Evolutionary conservation across 2,113 vertebrate genomes (phyloP), one percentile per base, ranked within the genome.

Genomic region (Lasiurus borealis): DNA sequence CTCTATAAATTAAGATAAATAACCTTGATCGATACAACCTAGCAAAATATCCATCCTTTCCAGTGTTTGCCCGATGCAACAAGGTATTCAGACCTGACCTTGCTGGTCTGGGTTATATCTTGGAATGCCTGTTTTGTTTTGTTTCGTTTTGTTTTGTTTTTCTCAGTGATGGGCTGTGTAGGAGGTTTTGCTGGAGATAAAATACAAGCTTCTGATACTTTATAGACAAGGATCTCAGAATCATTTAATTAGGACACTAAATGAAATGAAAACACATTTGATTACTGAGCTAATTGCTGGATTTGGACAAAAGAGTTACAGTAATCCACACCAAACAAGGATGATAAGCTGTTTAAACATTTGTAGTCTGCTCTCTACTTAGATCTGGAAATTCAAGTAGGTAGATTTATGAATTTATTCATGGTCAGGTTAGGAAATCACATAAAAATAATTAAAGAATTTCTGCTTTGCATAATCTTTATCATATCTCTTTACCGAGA

Each of bases 241-340:
- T 57, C 5, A 89, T 40, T 72, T 66, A 40, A 72, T 85, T 81
- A 46, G 7, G 10, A n/a, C 5, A 62, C 86, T 29, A 69, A 91
- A 62, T 89, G 29, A 76, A 95, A 85, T 81, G 52, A 85, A 85
- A 95, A 77, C 25, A 81, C 25, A 40, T 40, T 76, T 81, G 85
- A 71, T 78, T 92, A 64, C 48, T 87, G 54, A 93, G 23, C n/a
- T 94, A 94, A 88, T 93, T 84, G 64, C n/a, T 87, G 29, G 27
- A 87, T 29, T 68, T 93, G 11, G 8, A 83, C 23, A 83, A 77
- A 64, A 73, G 15, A 85, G 10, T 66, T 44, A n/a, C 0, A n/a
- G 54, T 87, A 90, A 94, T 78, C n/a, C 69, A 50, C 46, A 50
- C 13, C 46, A 62, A 85, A 78, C 64, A 90, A 52, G 34, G 21